A percentile compares a stretch with the other conserved stretches of the same genome.
Conservation (phyloP, 2,113 vertebrate genomes). For the Todiramphus saurophagus region DNA sequence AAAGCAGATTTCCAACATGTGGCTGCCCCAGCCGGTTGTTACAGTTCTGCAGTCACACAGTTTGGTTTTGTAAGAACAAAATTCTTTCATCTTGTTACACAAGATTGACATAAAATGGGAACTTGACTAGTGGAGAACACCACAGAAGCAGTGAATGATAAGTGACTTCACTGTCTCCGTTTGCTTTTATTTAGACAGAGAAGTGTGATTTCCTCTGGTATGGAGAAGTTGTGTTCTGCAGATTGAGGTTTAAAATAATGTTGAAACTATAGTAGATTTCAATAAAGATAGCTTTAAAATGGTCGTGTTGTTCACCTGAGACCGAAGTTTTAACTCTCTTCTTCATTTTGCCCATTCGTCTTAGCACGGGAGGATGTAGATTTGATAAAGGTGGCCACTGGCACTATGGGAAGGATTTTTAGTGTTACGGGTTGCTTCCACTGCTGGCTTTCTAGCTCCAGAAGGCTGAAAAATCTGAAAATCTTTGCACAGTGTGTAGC, state of each 20-base stretch:
- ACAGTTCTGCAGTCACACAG: background rate
- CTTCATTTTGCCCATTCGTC: background rate
- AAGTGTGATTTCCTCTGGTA: background rate
- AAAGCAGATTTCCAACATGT: background rate
- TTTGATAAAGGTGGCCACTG: background rate
- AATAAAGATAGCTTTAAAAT: background rate
- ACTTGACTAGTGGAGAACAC: background rate
- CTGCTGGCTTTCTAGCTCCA: background rate
- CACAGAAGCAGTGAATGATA: background rate
- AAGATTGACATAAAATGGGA: background rate
- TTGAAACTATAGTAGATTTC: background rate
- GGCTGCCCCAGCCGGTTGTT: background rate
- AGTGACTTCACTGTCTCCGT: background rate
- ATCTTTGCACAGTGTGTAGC: background rate
- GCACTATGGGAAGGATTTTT: accelerated
- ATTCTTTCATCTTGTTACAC: background rate
- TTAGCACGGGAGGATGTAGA: background rate
- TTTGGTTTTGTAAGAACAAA: background rate
- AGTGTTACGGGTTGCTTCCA: background rate
- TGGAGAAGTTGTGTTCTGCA: background rate
- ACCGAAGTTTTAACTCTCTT: background rate
- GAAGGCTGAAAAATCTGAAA: background rate
- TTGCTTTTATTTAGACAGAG: background rate
- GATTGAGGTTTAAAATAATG: background rate
- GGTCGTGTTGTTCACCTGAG: background rate